A percentile compares a stretch with the other conserved stretches of the same genome.
Evolutionary conservation across 2,113 vertebrate genomes (phyloP).

Genomic region (Saccopteryx bilineata): DNA sequence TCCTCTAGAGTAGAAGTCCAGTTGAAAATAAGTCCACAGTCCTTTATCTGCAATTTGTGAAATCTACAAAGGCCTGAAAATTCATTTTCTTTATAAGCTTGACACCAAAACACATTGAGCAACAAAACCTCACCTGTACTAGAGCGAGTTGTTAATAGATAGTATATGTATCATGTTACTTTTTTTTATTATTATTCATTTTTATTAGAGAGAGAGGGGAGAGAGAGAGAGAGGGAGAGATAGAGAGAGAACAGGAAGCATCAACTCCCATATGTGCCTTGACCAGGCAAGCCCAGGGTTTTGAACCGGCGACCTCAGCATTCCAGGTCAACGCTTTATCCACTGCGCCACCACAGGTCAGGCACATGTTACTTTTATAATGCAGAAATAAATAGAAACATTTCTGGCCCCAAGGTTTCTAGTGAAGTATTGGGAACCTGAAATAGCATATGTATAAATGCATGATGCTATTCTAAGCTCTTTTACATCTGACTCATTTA

Average conservation of each 20-base stretch:
- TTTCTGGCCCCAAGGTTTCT: neutral
- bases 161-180: neutral
- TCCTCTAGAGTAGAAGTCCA: neutral
- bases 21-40: neutral
- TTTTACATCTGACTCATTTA: neutral
- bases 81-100: slow-evolving; percentile 5
- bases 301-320: too few relatives aligned
- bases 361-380: slow-evolving; percentile 6
- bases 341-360: too few relatives aligned
- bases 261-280: too few relatives aligned
- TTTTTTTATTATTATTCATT: too few relatives aligned
- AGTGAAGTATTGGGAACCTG: neutral
- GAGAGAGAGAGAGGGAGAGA: too few relatives aligned
- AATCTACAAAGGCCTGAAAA: neutral
- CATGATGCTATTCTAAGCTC: neutral
- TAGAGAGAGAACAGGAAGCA: too few relatives aligned
- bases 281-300: too few relatives aligned
- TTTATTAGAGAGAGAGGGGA: too few relatives aligned
- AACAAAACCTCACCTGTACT: neutral
- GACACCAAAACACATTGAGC: neutral
- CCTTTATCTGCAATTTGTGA: neutral
- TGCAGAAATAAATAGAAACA: neutral
- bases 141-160: neutral
- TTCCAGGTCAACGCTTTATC: too few relatives aligned
- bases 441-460: neutral